Percentiles rank a stretch among this genome's conserved stretches.
These are phyloP conservation scores for Triplophysa bombifrons DNA, from an alignment of 2,797 vertebrate genomes.

Conservation along the genomic window DNA sequence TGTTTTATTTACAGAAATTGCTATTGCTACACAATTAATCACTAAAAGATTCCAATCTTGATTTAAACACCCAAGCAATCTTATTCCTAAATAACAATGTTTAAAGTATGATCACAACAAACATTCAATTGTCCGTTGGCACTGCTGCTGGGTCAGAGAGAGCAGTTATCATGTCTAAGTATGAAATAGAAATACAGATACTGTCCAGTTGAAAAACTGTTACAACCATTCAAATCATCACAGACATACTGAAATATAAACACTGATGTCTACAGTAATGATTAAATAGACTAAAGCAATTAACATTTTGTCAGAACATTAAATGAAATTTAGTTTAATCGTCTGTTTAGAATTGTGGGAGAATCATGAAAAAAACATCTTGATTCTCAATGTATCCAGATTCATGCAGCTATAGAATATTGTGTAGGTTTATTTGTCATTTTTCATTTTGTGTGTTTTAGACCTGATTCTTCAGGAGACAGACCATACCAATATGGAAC, in stretches of 20 bases:
- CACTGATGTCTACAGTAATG: neutral
- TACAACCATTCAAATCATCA: neutral
- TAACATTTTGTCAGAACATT: too few species aligned
- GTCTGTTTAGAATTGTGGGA: neutral
- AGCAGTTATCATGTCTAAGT: neutral
- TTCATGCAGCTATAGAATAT: conserved; percentile 14
- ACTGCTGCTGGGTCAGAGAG: conserved; percentile 9
- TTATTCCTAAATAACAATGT: conserved; percentile 7
- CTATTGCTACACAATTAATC: neutral
- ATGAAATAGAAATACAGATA: conserved; percentile 1
- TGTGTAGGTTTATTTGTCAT: conserved; percentile 12
- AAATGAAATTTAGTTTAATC: too few species aligned
- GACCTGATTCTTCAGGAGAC: neutral
- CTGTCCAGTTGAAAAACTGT: conserved; percentile 2
- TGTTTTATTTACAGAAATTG: neutral
- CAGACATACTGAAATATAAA: neutral
- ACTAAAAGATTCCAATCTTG: neutral
- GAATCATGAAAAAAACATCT: conserved; percentile 2
- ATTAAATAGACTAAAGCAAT: neutral
- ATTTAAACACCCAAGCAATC: conserved; percentile 4
- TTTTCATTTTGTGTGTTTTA: conserved; percentile 6
- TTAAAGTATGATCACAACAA: neutral
- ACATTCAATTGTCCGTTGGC: conserved; percentile 1
- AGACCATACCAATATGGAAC: neutral
- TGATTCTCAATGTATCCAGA: neutral